Evolutionary conservation across 2,113 vertebrate genomes (phyloP).

Genomic region (Casuarius casuarius): DNA sequence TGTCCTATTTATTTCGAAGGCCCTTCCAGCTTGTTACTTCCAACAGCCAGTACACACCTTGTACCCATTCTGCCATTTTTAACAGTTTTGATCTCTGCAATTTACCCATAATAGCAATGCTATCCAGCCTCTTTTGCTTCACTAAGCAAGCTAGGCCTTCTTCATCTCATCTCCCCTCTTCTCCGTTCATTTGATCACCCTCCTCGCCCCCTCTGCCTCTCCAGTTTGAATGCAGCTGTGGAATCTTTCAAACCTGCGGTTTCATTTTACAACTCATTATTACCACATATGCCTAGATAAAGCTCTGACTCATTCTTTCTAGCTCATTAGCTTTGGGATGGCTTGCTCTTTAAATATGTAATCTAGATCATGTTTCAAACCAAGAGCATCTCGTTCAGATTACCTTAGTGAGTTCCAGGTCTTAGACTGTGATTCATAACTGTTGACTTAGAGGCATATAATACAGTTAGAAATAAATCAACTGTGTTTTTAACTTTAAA

Average conservation of each 20-base stretch:
- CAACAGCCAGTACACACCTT: not conserved
- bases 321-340: constrained; percentile 11
- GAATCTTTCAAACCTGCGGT: not conserved
- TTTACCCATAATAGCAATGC: not conserved
- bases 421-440: not conserved
- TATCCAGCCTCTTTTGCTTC: not conserved
- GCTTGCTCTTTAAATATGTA: not conserved
- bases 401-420: not conserved
- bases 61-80: not conserved
- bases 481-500: not conserved
- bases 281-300: not conserved
- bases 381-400: not conserved
- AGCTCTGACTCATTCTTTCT: constrained; percentile 3
- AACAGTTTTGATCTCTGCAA: not conserved
- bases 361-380: constrained; percentile 29
- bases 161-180: not conserved
- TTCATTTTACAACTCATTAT: constrained; percentile 1
- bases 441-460: not conserved
- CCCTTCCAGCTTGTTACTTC: not conserved
- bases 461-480: not conserved
- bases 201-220: not conserved
- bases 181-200: not conserved
- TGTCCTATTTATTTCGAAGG: not conserved
- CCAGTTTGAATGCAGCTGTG: constrained; percentile 1
- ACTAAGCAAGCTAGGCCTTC: not conserved